Base-by-base conservation (phyloP, 2,888 invertebrate species). In the Aphodius granarius region DNA sequence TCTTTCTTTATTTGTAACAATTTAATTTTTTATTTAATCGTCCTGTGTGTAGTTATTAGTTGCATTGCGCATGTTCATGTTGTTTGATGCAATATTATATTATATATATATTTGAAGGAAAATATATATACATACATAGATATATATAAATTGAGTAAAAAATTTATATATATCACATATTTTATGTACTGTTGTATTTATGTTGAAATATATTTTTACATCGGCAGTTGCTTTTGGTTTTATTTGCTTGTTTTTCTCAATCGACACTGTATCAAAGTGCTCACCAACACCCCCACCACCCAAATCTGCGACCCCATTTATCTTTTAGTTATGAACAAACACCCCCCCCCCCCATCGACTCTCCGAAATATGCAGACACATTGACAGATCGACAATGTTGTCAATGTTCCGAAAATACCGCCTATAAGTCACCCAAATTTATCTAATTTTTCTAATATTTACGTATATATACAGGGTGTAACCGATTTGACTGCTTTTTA, bases 181-280 rank as follows among this genome's bases (percentile, higher is more conserved):
- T 87, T 86, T 87, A 87, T 87, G 86, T 87, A 87, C 85, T 87
- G 87, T 87, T 87, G 87, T 87, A 86, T 86, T 87, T 87, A 87
- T 87, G 87, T 87, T 87, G 85, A 87, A 87, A 87, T 87, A 87
- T 87, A 87, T 87, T 87, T 87, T 87, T 87, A 86, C 87, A 86
- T 86, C 86, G 85, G 86, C 86, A 86, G 85, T 84, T 85, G 86
- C 86, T 87, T n/a, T 86, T 86, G 86, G 86, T 86, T 86, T 87
- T 86, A 86, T 87, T 86, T 86, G 85, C 85, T 85, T 85, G 81
- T 82, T 79, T 77, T 78, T 77, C 78, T 78, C 78, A 68, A 20
- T 65, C 5, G n/a, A 19, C 65, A 6, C 17, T 65, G 65, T 19
- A 20, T 68, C 20, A 20, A n/a, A 75, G 76, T 76, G 79, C 77